Percentiles rank a stretch among this genome's conserved stretches.
Conservation (phyloP, 2,888 invertebrate genomes). For the Aplocera efformata region DNA sequence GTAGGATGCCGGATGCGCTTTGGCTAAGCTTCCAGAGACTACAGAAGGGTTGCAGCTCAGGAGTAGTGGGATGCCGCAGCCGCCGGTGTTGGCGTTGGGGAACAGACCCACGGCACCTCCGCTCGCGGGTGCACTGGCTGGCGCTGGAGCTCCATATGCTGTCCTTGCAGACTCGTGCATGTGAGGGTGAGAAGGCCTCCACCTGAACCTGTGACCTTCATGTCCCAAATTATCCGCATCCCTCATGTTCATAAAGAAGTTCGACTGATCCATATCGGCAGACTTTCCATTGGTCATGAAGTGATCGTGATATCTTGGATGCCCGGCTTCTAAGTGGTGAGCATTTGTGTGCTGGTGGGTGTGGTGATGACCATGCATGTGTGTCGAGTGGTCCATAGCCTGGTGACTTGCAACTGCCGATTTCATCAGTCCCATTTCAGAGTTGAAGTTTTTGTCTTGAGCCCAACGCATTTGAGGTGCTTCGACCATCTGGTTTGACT, state of each 20-base stretch:
- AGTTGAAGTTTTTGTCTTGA: conserved; percentile 20
- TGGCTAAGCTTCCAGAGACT: conserved; percentile 58
- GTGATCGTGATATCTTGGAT: conserved; percentile 17
- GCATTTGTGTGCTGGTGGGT: conserved; percentile 16
- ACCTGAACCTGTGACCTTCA: conserved; percentile 39
- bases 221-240: conserved; percentile 39
- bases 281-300: conserved; percentile 39
- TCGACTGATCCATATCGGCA: conserved; percentile 37
- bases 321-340: conserved; percentile 17
- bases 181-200: conserved; percentile 35
- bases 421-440: conserved; percentile 23
- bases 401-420: conserved; percentile 20
- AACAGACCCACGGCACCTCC: conserved; percentile 57
- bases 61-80: conserved; percentile 64
- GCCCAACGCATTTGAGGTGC: conserved; percentile 22
- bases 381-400: conserved; percentile 14
- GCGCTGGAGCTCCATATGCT: conserved; percentile 41
- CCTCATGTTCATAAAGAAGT: conserved; percentile 39
- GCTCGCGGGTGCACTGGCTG: conserved; percentile 18
- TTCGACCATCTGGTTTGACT: conserved; percentile 12
- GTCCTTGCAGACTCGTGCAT: conserved; percentile 43
- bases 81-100: conserved; percentile 61
- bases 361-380: conserved; percentile 24
- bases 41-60: conserved; percentile 69
- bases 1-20: conserved; percentile 44